These are phyloP conservation scores for human (Homo sapiens) DNA, from an alignment of 2,113 vertebrate genomes.

Conservation along the genomic window DNA sequence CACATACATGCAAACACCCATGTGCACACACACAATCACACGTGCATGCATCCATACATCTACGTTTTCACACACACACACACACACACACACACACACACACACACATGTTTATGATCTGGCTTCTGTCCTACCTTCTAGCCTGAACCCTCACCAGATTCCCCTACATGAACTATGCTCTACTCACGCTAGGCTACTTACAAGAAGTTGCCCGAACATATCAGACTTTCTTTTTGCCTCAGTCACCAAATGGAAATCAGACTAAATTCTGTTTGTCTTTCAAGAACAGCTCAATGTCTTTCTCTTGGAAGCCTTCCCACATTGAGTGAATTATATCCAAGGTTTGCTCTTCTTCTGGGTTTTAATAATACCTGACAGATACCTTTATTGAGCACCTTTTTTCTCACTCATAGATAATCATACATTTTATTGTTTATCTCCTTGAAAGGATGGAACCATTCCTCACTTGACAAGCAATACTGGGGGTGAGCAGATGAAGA, in stretches of 20 bases:
- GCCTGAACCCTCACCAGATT: not conserved
- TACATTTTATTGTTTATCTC: not conserved
- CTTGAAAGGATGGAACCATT: not conserved
- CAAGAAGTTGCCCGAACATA: no score
- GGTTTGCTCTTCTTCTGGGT: not conserved
- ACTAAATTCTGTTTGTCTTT: not conserved
- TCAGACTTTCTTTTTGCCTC: not conserved
- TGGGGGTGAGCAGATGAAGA: not conserved
- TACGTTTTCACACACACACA: not conserved
- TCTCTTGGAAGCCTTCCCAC: not conserved
- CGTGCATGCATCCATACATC: fast-evolving
- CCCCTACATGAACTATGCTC: fast-evolving
- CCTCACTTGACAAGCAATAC: not conserved
- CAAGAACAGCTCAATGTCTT: not conserved
- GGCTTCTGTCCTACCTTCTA: not conserved
- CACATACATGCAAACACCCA: not conserved
- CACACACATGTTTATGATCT: not conserved
- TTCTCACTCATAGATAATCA: not conserved
- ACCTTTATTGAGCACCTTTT: not conserved
- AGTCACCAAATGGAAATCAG: not conserved
- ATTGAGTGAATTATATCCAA: not conserved
- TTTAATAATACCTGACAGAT: not conserved
- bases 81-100: not conserved
- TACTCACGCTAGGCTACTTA: not conserved
- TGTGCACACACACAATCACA: not conserved